Evolutionary conservation across 2,797 vertebrate species (phyloP).

Genomic region (Choloepus didactylus): DNA sequence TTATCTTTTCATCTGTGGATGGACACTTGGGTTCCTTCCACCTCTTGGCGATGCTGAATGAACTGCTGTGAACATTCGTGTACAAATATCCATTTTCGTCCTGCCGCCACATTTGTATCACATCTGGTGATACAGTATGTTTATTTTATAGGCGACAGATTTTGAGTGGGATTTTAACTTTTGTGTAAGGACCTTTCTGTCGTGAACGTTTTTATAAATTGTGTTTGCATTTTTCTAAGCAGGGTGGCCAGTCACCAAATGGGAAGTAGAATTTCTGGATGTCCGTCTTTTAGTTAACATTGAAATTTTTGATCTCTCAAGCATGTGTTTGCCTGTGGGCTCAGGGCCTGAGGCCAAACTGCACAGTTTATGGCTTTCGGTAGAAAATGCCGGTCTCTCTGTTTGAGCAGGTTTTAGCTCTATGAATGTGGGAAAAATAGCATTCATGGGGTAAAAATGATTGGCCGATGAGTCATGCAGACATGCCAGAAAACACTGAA

Average conservation of each 20-base stretch:
- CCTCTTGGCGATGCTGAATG: no score
- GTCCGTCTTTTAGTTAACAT: fast-evolving
- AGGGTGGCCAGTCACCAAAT: fast-evolving
- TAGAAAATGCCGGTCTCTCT: not conserved
- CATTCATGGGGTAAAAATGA: not conserved
- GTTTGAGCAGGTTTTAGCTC: not conserved
- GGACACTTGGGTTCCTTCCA: no score
- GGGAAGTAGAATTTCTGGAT: not conserved
- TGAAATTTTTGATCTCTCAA: not conserved
- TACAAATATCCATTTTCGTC: no score
- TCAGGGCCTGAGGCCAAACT: fast-evolving
- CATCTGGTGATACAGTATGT: not conserved
- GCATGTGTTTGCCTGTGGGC: not conserved
- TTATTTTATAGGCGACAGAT: fast-evolving
- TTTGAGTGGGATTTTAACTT: not conserved
- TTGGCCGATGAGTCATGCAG: not conserved
- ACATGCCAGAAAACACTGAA: not conserved
- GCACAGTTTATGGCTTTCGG: fast-evolving
- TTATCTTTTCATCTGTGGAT: no score
- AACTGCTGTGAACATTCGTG: no score
- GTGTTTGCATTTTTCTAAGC: not conserved
- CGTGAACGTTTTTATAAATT: fast-evolving
- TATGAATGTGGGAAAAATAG: not conserved
- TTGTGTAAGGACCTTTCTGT: not conserved
- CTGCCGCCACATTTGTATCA: not conserved